Percentiles rank a stretch among this genome's conserved stretches.
Conservation (phyloP, 2,797 vertebrate genomes). For the Gallinago stenura region DNA sequence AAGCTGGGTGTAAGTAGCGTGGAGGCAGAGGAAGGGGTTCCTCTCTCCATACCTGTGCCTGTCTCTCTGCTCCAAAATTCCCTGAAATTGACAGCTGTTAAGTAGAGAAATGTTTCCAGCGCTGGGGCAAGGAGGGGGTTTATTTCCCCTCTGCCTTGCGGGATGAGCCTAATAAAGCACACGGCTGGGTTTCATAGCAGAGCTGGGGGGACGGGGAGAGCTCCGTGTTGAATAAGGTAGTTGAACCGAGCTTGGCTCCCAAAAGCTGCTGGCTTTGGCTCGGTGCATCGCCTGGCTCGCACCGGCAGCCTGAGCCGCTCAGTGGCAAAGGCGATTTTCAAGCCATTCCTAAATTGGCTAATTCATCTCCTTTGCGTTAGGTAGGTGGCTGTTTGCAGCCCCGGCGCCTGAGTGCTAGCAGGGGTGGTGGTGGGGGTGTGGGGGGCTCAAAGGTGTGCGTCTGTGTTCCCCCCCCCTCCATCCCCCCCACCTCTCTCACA, state of each 20-base stretch:
- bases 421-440: background rate
- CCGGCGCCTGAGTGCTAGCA: background rate
- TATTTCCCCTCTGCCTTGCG: background rate
- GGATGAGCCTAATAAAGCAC: constrained; percentile 63
- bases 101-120: constrained; percentile 61
- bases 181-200: constrained; percentile 34
- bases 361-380: background rate
- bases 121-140: constrained; percentile 33
- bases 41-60: background rate
- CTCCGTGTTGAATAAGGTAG: background rate
- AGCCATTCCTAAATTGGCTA: background rate
- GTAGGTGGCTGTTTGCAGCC: background rate
- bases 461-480: too few species aligned
- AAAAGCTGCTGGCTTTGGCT: constrained; percentile 7
- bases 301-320: constrained; percentile 25
- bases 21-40: constrained; percentile 64
- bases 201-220: background rate
- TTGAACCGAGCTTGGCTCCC: background rate
- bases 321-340: constrained; percentile 34
- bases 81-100: constrained; percentile 63
- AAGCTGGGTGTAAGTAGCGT: constrained; percentile 46
- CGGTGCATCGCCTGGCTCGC: background rate
- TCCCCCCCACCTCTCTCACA: accelerated
- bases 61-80: constrained; percentile 36
- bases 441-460: background rate